Evolutionary conservation across 1,140 invertebrate species (phyloP), one percentile per base, ranked within the genome.

Genomic region (Chrysopa pallens): DNA sequence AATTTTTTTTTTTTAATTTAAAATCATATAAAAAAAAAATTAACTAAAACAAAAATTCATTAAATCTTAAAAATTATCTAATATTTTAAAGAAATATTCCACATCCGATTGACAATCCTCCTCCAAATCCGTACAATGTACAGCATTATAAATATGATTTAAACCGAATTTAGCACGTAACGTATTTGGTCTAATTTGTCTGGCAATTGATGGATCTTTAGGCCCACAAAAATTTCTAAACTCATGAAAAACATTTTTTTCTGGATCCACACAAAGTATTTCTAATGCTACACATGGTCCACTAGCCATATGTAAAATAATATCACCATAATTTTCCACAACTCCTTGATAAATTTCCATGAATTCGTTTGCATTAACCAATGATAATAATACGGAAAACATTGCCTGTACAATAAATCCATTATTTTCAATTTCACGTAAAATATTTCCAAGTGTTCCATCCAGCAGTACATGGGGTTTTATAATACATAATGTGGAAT

Each of bases 281-380:
- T 93, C 89, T 63, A 96, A 64, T 6, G 77, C 88, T 28, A 94
- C 72, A 59, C 83, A 87, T 1, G 83, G 76, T 1, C 90, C 89
- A 45, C 83, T 53, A 27, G 62, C 29, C 47, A 56, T 60, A 52
- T 59, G 57, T 39, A 56, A 44, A 35, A 57, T 42, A 37, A 58
- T 47, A 23, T 57, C 83, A 54, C 75, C 70, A 61, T 86, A 91
- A 55, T 91, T 84, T 6, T 74, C 69, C 8, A 90, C 68, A 43
- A 92, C 78, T n/a, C 84, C 83, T 62, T 89, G 89, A 59, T 96
- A 96, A 11, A 94, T 78, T 68, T 94, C 89, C 57, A 83, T 77
- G 66, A 95, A 93, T 61, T 93, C 86, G 54, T 86, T 83, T 23
- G 84, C 84, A 61, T 89, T 82, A 4, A 76, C 67, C 49, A 75